Conservation (phyloP, 2,113 vertebrate species). For the Odontophorus gujanensis region DNA sequence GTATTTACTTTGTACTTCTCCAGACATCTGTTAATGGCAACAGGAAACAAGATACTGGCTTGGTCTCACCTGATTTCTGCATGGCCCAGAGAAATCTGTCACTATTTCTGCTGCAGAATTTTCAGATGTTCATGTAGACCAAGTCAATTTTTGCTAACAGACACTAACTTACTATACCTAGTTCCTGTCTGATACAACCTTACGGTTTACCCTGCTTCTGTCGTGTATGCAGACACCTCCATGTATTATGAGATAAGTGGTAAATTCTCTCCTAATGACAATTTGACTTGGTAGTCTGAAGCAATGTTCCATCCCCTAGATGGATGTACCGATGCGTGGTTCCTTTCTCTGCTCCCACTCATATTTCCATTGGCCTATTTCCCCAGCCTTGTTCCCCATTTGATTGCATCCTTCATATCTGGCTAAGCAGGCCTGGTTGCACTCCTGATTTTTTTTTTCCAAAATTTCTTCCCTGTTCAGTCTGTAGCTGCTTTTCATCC, state of each 20-base stretch:
- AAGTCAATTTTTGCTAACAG: background rate
- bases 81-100: background rate
- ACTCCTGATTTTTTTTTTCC: background rate
- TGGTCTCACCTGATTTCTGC: background rate
- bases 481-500: background rate
- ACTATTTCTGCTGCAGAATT: background rate
- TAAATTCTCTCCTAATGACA: background rate
- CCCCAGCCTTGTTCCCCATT: background rate
- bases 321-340: background rate
- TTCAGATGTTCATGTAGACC: background rate
- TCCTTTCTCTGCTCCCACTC: background rate
- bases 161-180: rapidly evolving
- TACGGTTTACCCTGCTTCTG: background rate
- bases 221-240: background rate
- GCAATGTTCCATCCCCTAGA: background rate
- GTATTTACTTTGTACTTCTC: background rate
- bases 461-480: background rate
- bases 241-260: background rate
- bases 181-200: background rate
- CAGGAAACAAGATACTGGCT: background rate
- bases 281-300: background rate
- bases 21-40: rapidly evolving
- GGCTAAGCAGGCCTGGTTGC: background rate
- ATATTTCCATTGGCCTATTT: background rate
- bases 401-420: background rate